Evolutionary conservation across 1,140 invertebrate genomes (phyloP), one percentile per base, ranked within the genome.

Genomic region (Drosophila sp.): DNA sequence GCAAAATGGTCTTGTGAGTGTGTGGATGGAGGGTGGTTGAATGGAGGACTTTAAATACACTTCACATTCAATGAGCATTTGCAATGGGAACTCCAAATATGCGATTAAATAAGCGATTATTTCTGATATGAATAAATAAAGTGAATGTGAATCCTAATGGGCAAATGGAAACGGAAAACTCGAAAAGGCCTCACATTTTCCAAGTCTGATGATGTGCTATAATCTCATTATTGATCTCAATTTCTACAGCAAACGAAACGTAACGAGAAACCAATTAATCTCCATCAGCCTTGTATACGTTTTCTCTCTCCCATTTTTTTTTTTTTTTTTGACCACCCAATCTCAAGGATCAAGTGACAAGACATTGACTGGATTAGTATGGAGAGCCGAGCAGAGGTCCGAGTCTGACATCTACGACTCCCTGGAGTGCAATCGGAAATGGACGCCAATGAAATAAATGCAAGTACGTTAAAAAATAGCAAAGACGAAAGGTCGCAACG

Each of bases 361-460:
- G 84, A 80, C 84, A 87, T 80, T 82, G 84, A 87, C 83, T 87
- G 84, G 84, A 81, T 89, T 87, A 87, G 38, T 79, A 67, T 66
- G 62, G 35, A 61, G 29, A 41, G 60, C 29, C 38, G 27, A 41
- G 10, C 44, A 27, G 44, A 50, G 44, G 61, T 72, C 33, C 67
- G 73, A 73, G 75, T 66, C 75, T 76, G 79, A 62, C 64, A 70
- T 83, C 77, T 89, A 87, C 73, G 84, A 89, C 84, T 89, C 84
- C 84, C 84, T 85, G 63, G 84, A 89, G 84, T 90, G 85, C 84
- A 89, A 89, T 89, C 84, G 81, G 80, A 79, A 90, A 90, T 90
- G 75, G 81, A 90, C 67, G 85, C 86, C 85, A 79, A 90, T 89
- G 84, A 87, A 89, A 83, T 70, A 82, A 89, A 89, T 90, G 85